A percentile compares a stretch with the other conserved stretches of the same genome.
phyloP scores from a whole-genome alignment of 2,113 vertebrate species.

The Phalacrocorax aristotelis region DNA sequence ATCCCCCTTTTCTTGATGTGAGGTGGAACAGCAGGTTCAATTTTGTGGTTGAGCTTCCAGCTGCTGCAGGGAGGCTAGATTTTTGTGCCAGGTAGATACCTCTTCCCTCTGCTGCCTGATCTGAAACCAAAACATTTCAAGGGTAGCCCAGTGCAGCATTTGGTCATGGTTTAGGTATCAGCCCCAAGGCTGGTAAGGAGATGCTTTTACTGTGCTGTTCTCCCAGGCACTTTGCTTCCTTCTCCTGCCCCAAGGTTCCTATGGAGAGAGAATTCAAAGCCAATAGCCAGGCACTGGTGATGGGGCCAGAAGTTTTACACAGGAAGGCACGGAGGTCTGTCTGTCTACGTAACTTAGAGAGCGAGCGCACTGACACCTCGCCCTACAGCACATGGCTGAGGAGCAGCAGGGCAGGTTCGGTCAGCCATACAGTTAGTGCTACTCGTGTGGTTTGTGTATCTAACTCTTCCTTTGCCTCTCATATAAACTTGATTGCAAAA shows the following conservation, averaged over 20 bases:
- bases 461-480: neutral
- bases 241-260: no score
- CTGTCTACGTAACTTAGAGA: no score
- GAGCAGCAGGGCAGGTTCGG: neutral
- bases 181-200: neutral
- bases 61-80: neutral
- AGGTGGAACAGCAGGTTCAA: fast-evolving
- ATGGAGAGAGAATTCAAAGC: fast-evolving
- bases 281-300: neutral
- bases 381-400: fast-evolving
- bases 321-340: neutral
- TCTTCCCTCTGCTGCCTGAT: neutral
- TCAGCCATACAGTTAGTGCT: fast-evolving
- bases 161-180: fast-evolving
- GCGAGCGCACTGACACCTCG: fast-evolving
- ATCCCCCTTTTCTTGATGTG: fast-evolving
- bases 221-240: neutral
- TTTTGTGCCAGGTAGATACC: no score
- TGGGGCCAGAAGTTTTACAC: neutral
- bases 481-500: neutral
- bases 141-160: neutral
- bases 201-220: neutral
- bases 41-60: neutral
- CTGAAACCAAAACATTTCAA: neutral
- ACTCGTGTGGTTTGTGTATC: neutral